Evolutionary conservation across 1,140 invertebrate species (phyloP).

Genomic region (Drosophila ambigua): DNA sequence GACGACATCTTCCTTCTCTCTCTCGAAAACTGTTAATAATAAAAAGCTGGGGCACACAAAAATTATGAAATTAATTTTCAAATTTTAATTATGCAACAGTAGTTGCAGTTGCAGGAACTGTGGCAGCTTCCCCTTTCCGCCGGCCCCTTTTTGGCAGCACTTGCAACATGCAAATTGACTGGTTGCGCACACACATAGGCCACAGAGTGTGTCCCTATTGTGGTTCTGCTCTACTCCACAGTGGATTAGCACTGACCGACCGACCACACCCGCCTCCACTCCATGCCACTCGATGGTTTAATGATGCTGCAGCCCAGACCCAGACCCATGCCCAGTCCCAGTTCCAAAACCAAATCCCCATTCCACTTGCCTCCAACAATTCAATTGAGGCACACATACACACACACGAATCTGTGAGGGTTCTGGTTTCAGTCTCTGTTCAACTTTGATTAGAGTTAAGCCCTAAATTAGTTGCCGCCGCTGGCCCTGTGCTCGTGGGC

Average conservation of each 20-base stretch:
- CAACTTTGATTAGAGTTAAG: constrained; percentile 78
- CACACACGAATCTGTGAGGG: constrained; percentile 50
- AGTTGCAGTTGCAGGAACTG: constrained; percentile 39
- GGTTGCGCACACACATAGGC: not conserved
- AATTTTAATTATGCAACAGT: constrained; percentile 80
- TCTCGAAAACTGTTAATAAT: constrained; percentile 60
- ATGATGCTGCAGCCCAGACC: constrained; percentile 20
- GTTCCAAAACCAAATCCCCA: not conserved
- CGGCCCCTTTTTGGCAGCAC: not conserved
- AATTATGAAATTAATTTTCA: constrained; percentile 81
- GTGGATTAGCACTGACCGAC: constrained; percentile 12
- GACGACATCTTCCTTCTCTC: constrained; percentile 18
- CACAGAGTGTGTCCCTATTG: constrained; percentile 30
- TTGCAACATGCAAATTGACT: not conserved
- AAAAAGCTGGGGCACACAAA: constrained; percentile 44
- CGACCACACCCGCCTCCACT: not conserved
- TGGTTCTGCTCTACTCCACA: constrained; percentile 9
- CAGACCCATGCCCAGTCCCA: not conserved
- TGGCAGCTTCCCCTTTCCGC: constrained; percentile 47
- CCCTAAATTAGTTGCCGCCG: constrained; percentile 73
- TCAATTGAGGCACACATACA: constrained; percentile 24
- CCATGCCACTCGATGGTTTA: constrained; percentile 9
- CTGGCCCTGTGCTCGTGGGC: constrained; percentile 22
- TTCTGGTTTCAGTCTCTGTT: constrained; percentile 48
- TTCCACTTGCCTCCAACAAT: constrained; percentile 1